Conservation (phyloP, 2,888 invertebrate genomes). For the Chrysolina haemoptera region DNA sequence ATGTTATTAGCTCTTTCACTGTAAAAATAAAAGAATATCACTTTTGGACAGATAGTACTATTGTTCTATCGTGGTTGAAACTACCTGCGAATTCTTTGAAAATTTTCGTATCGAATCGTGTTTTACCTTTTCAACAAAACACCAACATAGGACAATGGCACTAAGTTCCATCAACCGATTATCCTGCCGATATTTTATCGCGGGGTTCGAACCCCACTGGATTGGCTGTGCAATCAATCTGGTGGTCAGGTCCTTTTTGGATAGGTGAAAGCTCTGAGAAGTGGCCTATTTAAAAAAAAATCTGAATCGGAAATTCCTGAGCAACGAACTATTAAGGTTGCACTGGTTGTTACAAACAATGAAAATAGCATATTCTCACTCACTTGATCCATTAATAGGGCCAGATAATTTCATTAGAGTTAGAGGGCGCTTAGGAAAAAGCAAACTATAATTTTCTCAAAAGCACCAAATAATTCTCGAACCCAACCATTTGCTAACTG, state of each 20-base stretch:
- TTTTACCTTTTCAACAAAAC: constrained; percentile 42
- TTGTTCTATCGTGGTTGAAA: constrained; percentile 43
- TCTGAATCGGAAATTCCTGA: background rate
- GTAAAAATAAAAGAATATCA: background rate
- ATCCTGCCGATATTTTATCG: constrained; percentile 28
- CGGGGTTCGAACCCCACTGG: no score
- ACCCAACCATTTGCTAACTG: constrained; percentile 41
- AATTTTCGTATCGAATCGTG: constrained; percentile 47
- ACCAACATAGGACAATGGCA: constrained; percentile 30
- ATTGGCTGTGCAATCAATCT: background rate
- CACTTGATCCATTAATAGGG: constrained; percentile 42
- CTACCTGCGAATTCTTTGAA: constrained; percentile 14
- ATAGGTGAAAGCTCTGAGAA: background rate
- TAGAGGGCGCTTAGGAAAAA: constrained; percentile 44
- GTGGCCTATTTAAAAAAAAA: background rate
- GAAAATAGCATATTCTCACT: background rate
- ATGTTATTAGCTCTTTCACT: background rate
- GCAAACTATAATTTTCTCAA: constrained; percentile 30
- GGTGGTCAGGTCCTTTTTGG: background rate
- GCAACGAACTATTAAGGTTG: background rate
- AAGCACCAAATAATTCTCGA: constrained; percentile 45
- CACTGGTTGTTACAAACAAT: background rate
- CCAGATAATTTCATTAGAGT: constrained; percentile 40
- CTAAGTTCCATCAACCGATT: constrained; percentile 36
- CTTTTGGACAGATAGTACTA: constrained; percentile 49